phyloP scores from a whole-genome alignment of 2,888 invertebrate genomes.

The Pyrgus malvae region DNA sequence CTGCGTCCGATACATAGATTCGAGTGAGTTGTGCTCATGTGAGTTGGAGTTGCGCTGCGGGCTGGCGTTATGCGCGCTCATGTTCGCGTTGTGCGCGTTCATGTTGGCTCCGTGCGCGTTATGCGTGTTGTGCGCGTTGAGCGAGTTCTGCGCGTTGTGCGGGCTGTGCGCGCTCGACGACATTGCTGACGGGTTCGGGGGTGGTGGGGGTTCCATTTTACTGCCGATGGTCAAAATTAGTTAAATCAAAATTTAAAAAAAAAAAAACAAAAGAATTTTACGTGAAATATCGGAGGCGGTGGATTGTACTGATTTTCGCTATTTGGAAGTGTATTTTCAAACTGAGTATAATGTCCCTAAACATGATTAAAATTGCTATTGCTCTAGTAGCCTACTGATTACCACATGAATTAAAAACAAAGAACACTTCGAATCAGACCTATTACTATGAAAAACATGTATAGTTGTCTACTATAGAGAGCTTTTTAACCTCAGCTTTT shows the following conservation, averaged over 20 bases:
- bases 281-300: too few species aligned
- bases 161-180: conserved; percentile 67
- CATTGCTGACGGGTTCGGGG: conserved; percentile 63
- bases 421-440: too few species aligned
- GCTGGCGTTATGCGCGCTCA: conserved; percentile 37
- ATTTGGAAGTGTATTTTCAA: too few species aligned
- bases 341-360: too few species aligned
- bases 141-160: conserved; percentile 69
- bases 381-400: too few species aligned
- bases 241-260: background rate
- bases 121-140: conserved; percentile 47
- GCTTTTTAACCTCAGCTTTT: too few species aligned
- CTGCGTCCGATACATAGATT: conserved; percentile 50
- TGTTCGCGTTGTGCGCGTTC: conserved; percentile 36
- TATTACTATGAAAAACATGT: too few species aligned
- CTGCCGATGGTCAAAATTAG: conserved; percentile 39
- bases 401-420: too few species aligned
- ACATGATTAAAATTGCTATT: too few species aligned
- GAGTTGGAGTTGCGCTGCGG: conserved; percentile 64
- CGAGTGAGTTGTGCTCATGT: conserved; percentile 65
- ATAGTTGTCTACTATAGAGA: too few species aligned
- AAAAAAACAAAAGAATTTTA: too few species aligned
- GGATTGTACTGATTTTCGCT: too few species aligned
- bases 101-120: conserved; percentile 41
- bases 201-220: conserved; percentile 73